phyloP scores from a whole-genome alignment of 2,888 invertebrate species.

The Plemyria rubiginata region DNA sequence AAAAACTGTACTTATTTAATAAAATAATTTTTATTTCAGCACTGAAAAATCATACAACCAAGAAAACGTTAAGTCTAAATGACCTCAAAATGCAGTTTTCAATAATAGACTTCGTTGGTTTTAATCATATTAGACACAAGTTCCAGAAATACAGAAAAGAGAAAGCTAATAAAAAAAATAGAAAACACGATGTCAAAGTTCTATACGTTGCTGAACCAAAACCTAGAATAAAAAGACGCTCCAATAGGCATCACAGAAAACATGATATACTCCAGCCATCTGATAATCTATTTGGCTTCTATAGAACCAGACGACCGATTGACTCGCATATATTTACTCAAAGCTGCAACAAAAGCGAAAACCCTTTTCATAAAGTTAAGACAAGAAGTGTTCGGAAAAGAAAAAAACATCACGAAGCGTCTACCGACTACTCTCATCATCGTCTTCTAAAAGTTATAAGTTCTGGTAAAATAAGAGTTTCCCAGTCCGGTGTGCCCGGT shows the following conservation, averaged over 20 bases:
- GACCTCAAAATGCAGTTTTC: constrained; percentile 17
- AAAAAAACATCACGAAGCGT: constrained; percentile 5
- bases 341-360: constrained; percentile 28
- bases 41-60: constrained; percentile 1
- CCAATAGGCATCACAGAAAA: constrained; percentile 1
- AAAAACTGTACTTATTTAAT: too few species aligned
- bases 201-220: constrained; percentile 13
- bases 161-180: constrained; percentile 6
- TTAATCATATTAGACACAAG: constrained; percentile 13
- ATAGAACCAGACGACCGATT: constrained; percentile 31
- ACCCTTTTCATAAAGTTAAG: constrained; percentile 33
- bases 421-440: constrained; percentile 9
- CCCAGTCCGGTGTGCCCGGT: neutral
- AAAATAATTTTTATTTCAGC: constrained; percentile 5
- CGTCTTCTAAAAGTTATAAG: constrained; percentile 16
- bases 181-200: constrained; percentile 13
- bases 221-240: constrained; percentile 7
- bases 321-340: constrained; percentile 31
- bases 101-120: neutral
- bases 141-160: neutral
- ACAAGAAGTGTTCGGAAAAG: constrained; percentile 15
- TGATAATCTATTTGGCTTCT: constrained; percentile 44
- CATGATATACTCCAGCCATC: constrained; percentile 14
- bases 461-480: constrained; percentile 5
- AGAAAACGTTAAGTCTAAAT: constrained; percentile 23